These are phyloP conservation scores for Mesoclemmys tuberculata DNA, from an alignment of 2,113 vertebrate species.

Conservation along the genomic window DNA sequence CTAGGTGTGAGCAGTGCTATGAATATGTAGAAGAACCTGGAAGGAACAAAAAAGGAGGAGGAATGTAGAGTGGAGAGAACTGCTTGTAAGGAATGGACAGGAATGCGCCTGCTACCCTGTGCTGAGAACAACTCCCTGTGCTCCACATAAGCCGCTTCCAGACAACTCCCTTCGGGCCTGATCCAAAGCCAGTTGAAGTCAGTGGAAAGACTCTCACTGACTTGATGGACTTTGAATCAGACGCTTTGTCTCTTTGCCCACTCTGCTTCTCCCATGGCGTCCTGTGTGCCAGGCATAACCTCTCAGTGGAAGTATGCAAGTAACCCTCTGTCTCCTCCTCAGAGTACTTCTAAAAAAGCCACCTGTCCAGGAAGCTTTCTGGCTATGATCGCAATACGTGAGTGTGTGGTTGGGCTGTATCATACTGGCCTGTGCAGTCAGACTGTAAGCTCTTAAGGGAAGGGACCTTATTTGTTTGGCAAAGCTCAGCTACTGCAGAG, in stretches of 20 bases:
- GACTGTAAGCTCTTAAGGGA: background rate
- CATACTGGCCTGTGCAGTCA: background rate
- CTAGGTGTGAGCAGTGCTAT: background rate
- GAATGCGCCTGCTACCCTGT: background rate
- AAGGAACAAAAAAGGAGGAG: background rate
- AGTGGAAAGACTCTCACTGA: background rate
- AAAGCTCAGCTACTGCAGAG: background rate
- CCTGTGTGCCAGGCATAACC: constrained; percentile 41
- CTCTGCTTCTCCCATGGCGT: constrained; percentile 31
- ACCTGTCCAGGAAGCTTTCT: constrained; percentile 38
- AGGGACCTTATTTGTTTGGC: constrained; percentile 57
- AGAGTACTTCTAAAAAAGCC: background rate
- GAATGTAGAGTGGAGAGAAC: background rate
- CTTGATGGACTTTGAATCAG: constrained; percentile 8
- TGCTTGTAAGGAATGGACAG: background rate
- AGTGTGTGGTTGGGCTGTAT: constrained; percentile 27
- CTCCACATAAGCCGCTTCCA: background rate
- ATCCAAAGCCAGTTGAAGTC: background rate
- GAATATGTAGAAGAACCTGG: background rate
- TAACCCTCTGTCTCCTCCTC: constrained; percentile 14
- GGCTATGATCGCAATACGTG: constrained; percentile 36
- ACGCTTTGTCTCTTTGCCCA: constrained; percentile 23
- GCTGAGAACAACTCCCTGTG: background rate
- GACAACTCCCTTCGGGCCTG: background rate
- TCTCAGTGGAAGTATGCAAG: constrained; percentile 45